Base-by-base conservation (phyloP, 2,113 vertebrate genomes). In the Apaloderma vittatum region DNA sequence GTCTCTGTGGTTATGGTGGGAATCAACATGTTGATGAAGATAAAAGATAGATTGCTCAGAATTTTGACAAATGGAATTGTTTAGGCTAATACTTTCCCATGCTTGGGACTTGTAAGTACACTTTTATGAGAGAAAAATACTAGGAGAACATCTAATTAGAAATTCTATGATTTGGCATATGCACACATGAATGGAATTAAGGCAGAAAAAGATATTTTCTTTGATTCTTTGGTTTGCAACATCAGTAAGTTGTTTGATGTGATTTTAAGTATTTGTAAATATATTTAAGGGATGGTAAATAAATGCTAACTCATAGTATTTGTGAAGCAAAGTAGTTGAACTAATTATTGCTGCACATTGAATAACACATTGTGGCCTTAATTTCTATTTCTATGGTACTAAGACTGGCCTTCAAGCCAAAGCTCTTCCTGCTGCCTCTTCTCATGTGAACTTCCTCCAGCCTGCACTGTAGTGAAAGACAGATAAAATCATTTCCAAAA, bases 401-500 rank as follows among this genome's bases (percentile, higher is more conserved):
- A 55, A 62, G 40, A 52, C 29, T 8, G 29, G 59, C 29, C 52
- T 84, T 75, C 76, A 83, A 75, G 34, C n/a, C 76, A 68, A 72
- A 1, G 1, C 34, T 27, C 15, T 81, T 70, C 51, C 67, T 77
- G 26, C 67, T 73, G 57, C 52, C 51, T 34, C 63, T 72, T 94
- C 75, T 66, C 71, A 66, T 40, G 15, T 68, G 82, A 87, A 81
- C 80, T 77, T 92, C 86, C 49, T 79, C 81, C 77, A 85, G 52
- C 61, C 74, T 94, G 74, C 70, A 77, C 89, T 85, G 73, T 2
- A 92, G 72, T 37, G 55, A 80, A 88, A 84, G 55, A 27, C 55
- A 96, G 96, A 97, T 96, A 94, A 89, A 95, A 96, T 96, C 14
- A 92, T 66, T 88, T 92, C 76, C 46, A 55, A 92, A 88, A 59